Base-by-base conservation (phyloP, 2,888 invertebrate species). In the Cabera pusaria region DNA sequence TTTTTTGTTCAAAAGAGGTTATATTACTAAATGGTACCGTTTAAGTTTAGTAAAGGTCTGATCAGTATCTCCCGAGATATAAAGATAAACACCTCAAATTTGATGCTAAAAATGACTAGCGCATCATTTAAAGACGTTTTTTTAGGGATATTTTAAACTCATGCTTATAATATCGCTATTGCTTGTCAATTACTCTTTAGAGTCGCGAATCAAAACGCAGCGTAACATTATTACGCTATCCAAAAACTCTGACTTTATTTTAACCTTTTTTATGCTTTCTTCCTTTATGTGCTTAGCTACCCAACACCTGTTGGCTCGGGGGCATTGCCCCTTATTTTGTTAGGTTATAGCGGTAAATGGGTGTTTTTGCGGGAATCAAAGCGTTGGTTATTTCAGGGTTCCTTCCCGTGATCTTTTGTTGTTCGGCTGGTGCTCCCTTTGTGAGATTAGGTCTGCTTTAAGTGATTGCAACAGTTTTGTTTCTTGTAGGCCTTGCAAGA, bases 281-380 rank as follows among this genome's bases (percentile, higher is more conserved):
- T 82, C 69, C 73, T 81, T 80, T 84, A 74, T 77, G 70, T 76
- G 72, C 74, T 84, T 75, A 80, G 71, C 72, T 71, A 72, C 73
- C 74, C 75, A 71, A 73, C 85, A 85, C 85, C 86, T 85, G 84
- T 77, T 81, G 56, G 85, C 86, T 73, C 52, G 64, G 40, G 83
- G 86, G 82, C 79, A 77, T 72, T 67, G 71, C 67, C 67, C 41
- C 71, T 73, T 78, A 72, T 75, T 75, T 72, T 64, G 58, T 68
- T 67, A 72, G 69, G 68, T 63, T 69, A 70, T 59, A 66, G 62
- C 65, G 51, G 66, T 66, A 71, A 72, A 74, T 68, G 57, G 66
- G 62, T 64, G 62, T 11, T 64, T 71, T 70, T 61, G 54, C 50
- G 56, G 48, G 59, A 72, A 67, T 68, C 68, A 73, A 72, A 72